Base-by-base conservation (phyloP, 1,140 invertebrate genomes). In the Diabrotica undecimpunctata region DNA sequence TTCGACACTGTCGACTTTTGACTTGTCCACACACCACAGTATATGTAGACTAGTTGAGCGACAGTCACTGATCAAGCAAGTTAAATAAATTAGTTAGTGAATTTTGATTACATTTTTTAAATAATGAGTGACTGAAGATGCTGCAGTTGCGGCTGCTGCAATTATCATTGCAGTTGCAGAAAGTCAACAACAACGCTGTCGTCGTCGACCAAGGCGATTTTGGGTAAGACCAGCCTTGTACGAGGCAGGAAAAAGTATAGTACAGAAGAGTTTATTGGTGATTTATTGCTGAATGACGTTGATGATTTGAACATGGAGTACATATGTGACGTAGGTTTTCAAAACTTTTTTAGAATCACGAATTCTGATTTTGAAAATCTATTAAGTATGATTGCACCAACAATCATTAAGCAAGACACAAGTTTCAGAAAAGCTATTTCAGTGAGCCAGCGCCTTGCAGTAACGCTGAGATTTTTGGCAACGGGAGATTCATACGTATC, bases 391-490 rank as follows among this genome's bases (percentile, higher is more conserved):
- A 66, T 75, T 50, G 63, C 59, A 61, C 68, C 66, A 52, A 62
- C 62, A 65, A 76, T 76, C 8, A 46, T 50, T 9, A 73, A 70
- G 66, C 41, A 71, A 63, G 68, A 78, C 61, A 77, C 72, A 14
- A 54, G 67, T 46, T 71, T 67, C 53, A 58, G 75, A 62, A 63
- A 70, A 68, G 68, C 73, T 10, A 75, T 78, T 58, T 41, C 70
- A n/a, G 41, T 62, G 5, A 39, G 67, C 64, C 70, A 70, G 39
- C 61, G 72, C 62, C 64, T 76, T 25, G 70, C 71, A 55, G 54
- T 74, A 14, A 77, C 75, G 54, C 56, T 76, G 53, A 37, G 75
- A 50, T 77, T 66, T 64, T 60, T 77, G 46, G 74, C 77, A 39
- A 74, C 69, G 53, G 76, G 74, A 25, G 71, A 77, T 66, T 74